Percentiles rank a stretch among this genome's conserved stretches.
Evolutionary conservation across 2,113 vertebrate species (phyloP).

Genomic region (Baryphthengus martii): DNA sequence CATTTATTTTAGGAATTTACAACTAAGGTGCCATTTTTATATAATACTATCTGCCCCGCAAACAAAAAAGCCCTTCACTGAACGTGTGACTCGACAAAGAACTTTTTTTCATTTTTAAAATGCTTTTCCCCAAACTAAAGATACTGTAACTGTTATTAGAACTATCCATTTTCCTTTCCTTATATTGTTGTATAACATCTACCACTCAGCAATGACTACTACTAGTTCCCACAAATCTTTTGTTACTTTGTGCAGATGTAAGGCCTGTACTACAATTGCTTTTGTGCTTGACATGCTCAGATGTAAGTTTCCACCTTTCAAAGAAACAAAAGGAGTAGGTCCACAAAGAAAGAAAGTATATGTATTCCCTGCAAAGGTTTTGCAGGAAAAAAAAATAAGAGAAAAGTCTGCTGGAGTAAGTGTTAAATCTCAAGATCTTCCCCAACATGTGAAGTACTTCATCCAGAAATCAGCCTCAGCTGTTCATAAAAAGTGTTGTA

Average conservation of each 20-base stretch:
- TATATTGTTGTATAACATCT: neutral
- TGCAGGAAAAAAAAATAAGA: neutral
- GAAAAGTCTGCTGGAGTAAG: neutral
- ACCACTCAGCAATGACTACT: neutral
- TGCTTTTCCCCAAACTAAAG: neutral
- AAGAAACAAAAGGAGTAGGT: neutral
- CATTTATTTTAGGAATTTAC: neutral
- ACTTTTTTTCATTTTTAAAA: neutral
- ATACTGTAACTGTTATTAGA: neutral
- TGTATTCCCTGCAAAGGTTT: neutral
- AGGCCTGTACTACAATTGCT: neutral
- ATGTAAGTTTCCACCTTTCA: neutral
- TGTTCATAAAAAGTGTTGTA: neutral
- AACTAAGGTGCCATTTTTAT: neutral
- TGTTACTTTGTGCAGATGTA: neutral
- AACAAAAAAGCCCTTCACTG: neutral
- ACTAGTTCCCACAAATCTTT: neutral
- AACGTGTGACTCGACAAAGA: neutral
- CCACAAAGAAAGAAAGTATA: neutral
- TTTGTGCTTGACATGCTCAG: neutral
- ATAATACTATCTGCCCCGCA: neutral
- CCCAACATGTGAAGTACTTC: neutral
- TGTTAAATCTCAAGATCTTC: neutral
- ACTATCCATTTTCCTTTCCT: neutral
- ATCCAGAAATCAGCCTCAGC: constrained; percentile 31